Evolutionary conservation across 2,113 vertebrate species (phyloP), one percentile per base, ranked within the genome.

Genomic region (Strigops habroptila): DNA sequence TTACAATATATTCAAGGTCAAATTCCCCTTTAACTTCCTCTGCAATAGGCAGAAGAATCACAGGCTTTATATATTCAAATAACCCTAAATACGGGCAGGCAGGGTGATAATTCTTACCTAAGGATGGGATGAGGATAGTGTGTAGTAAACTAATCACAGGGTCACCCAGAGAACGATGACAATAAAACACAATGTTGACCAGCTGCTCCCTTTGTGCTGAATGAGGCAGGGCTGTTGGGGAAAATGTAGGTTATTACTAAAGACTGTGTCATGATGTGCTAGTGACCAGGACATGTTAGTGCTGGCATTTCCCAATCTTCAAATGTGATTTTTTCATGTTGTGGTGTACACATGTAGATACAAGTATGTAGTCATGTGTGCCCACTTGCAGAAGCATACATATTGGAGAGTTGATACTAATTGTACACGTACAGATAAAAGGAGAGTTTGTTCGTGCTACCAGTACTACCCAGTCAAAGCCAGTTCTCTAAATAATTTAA

Each of bases 151-250:
- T 60, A 73, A 84, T 64, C 22, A 3, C 48, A 37, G 65, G 4
- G 33, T 49, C 44, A 55, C 70, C 21, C 22, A n/a, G 41, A 76
- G 79, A 90, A 91, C 1, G 3, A 22, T 14, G 13, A 52, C 57
- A 89, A 91, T 82, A 82, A 91, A 93, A 76, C 65, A 89, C 28
- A 65, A 6, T 90, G 80, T 73, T 93, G 85, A 73, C 70, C 75
- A 94, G 57, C 48, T 91, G 70, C 41, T 91, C 59, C 46, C 63
- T 93, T 78, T 76, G 35, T 65, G 53, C 53, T 77, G 83, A 86
- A 86, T 13, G 49, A 65, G 22, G 14, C 48, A 90, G 74, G 63
- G 37, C 30, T 86, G 30, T 48, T 76, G 33, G 23, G 41, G 31
- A 55, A 82, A 67, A 82, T 69, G 46, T 27, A 65, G 64, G 52